phyloP scores from a whole-genome alignment of 23 tunicate genomes.

The Trididemnum clinides region DNA sequence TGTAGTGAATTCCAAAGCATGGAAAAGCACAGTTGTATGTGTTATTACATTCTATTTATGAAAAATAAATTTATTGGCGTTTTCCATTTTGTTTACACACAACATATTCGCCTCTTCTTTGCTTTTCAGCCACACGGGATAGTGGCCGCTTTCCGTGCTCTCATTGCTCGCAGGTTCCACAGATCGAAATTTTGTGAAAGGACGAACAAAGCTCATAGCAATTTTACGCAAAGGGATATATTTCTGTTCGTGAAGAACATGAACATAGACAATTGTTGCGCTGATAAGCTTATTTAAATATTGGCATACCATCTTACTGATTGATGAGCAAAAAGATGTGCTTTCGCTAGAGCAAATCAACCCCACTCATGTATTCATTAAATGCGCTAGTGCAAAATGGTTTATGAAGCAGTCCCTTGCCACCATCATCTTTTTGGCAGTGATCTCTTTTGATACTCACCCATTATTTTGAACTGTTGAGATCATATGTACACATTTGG shows the following conservation, averaged over 20 bases:
- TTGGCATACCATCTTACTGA: background rate
- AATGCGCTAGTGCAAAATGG: background rate
- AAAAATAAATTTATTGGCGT: background rate
- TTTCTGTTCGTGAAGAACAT: background rate
- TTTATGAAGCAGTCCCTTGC: background rate
- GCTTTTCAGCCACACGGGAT: background rate
- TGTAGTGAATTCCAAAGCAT: background rate
- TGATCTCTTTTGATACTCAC: background rate
- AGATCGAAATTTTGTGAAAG: background rate
- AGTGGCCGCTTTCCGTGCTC: background rate
- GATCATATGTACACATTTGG: background rate
- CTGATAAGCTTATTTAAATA: background rate
- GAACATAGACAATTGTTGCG: constrained; percentile 8
- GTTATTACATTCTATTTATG: background rate
- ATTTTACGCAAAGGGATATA: background rate
- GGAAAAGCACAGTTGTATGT: constrained; percentile 1
- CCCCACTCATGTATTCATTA: constrained; percentile 22
- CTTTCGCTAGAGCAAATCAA: background rate
- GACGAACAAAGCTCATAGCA: background rate
- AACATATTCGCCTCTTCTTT: background rate
- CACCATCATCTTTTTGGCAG: background rate
- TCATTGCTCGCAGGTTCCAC: background rate
- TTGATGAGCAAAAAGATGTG: constrained; percentile 10
- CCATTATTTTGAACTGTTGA: background rate
- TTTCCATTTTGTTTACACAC: background rate